These are phyloP conservation scores for Panzeria rudis DNA, from an alignment of 2,888 invertebrate genomes.

Conservation along the genomic window DNA sequence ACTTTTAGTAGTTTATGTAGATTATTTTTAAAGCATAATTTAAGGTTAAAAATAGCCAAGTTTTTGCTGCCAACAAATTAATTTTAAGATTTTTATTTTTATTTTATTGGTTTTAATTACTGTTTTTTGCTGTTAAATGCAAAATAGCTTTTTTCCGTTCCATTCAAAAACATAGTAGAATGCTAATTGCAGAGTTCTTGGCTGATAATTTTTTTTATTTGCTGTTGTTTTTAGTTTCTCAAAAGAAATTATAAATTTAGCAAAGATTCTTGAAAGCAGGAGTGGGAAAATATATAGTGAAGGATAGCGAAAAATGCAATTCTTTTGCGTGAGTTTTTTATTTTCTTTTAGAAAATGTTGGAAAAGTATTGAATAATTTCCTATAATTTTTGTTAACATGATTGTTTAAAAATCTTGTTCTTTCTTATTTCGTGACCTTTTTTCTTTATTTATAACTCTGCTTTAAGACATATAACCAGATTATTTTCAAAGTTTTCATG, in stretches of 20 bases:
- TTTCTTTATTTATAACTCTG: no score
- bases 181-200: conserved; percentile 26
- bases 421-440: no score
- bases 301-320: no score
- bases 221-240: not conserved
- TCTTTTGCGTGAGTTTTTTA: no score
- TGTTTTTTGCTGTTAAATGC: conserved; percentile 20
- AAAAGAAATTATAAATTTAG: not conserved
- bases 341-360: no score
- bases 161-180: not conserved
- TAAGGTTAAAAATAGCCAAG: not conserved
- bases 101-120: conserved; percentile 22
- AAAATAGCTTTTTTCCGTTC: not conserved
- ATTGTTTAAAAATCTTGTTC: no score
- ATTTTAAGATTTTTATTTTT: not conserved
- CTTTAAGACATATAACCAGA: no score
- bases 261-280: not conserved
- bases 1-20: not conserved
- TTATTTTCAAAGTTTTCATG: no score
- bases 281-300: not conserved
- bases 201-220: not conserved
- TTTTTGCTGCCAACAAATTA: conserved; percentile 14
- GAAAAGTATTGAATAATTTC: no score
- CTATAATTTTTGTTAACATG: no score
- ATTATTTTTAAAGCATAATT: not conserved